These are phyloP conservation scores for Gnathochromis pfefferi DNA, from an alignment of 2,113 vertebrate species.

Conservation along the genomic window DNA sequence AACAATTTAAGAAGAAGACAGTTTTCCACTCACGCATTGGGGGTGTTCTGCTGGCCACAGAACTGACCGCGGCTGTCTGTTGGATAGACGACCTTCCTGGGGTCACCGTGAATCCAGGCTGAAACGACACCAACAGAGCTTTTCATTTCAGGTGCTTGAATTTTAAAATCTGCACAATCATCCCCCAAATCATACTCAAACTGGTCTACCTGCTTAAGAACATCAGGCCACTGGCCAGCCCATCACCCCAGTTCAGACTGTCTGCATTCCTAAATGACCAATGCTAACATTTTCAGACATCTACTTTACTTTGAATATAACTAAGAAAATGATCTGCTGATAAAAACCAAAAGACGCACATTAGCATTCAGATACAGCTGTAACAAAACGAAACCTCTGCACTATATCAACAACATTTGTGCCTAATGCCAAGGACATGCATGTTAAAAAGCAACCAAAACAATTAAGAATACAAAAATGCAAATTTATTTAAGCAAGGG, in stretches of 20 bases:
- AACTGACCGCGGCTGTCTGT: constrained; percentile 94
- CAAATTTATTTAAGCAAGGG: not conserved
- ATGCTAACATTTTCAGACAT: not conserved
- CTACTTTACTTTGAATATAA: not conserved
- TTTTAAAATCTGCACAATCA: not conserved
- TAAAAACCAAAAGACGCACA: not conserved
- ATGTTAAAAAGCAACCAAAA: not conserved
- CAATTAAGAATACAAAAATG: not conserved
- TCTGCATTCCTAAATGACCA: not conserved
- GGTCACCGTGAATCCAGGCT: constrained; percentile 95
- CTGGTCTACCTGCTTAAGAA: not conserved
- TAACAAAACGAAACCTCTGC: not conserved
- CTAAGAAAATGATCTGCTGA: not conserved
- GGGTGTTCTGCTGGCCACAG: constrained; percentile 86
- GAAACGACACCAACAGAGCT: constrained; percentile 13
- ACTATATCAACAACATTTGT: not conserved
- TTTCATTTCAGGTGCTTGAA: not conserved
- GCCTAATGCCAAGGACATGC: not conserved
- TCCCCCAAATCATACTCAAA: accelerated
- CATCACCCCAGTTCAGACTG: not conserved
- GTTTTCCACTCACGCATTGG: constrained; percentile 82
- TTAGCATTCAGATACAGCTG: not conserved
- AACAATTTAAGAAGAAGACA: not conserved
- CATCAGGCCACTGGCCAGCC: not conserved
- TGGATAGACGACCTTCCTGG: constrained; percentile 87